These are phyloP conservation scores for Morinoia aosen DNA, from an alignment of 2,888 invertebrate species.

Conservation along the genomic window DNA sequence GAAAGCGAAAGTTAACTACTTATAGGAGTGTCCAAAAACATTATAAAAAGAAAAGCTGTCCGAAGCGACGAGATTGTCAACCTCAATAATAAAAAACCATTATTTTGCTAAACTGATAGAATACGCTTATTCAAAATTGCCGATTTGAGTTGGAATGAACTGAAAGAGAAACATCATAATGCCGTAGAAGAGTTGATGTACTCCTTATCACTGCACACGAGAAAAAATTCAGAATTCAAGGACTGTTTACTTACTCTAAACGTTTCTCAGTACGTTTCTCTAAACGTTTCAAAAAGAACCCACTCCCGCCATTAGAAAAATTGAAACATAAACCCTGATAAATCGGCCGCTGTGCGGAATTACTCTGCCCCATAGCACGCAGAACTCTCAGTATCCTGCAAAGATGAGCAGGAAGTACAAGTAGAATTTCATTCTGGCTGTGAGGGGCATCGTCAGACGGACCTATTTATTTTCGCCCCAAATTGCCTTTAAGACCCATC, in stretches of 20 bases:
- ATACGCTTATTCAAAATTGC: no score
- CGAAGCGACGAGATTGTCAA: no score
- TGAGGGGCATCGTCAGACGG: not conserved
- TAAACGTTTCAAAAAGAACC: not conserved
- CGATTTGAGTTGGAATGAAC: no score
- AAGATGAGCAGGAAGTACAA: not conserved
- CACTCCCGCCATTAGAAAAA: not conserved
- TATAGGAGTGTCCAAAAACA: no score
- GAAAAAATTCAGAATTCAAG: not conserved
- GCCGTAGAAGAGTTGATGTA: no score
- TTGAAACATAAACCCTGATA: not conserved
- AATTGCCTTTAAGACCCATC: not conserved
- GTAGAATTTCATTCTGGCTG: not conserved
- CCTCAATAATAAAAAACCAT: no score
- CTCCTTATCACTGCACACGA: no score
- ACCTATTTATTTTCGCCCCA: conserved; percentile 8
- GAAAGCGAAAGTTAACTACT: no score
- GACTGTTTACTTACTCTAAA: not conserved
- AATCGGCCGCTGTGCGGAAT: not conserved
- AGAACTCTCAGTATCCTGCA: not conserved
- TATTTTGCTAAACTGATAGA: no score
- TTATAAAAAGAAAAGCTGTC: no score
- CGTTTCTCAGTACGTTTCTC: no score
- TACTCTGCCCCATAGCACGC: not conserved
- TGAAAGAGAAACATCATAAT: no score